Evolutionary conservation across 2,113 vertebrate genomes (phyloP).

Genomic region (Lamprologus ornatipinnis): DNA sequence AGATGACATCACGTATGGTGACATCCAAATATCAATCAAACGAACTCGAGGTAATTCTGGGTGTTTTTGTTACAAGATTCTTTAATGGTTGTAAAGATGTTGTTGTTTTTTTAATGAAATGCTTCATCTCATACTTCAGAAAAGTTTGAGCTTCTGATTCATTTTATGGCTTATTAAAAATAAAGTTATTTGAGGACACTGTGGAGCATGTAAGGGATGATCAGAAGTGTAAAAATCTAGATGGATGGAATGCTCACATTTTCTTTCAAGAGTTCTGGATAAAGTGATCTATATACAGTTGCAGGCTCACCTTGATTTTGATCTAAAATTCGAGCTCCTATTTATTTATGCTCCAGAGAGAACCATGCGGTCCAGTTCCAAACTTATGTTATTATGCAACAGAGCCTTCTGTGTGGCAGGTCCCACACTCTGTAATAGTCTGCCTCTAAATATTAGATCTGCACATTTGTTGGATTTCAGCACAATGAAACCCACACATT

Average conservation of each 20-base stretch:
- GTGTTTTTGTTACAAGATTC: accelerated
- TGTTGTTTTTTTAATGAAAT: background rate
- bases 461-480: background rate
- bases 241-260: accelerated
- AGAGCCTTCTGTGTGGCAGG: background rate
- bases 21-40: background rate
- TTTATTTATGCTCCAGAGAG: background rate
- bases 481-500: accelerated
- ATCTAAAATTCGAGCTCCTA: accelerated
- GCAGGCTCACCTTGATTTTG: accelerated
- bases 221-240: accelerated
- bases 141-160: accelerated
- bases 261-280: accelerated
- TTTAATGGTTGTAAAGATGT: accelerated
- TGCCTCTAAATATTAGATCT: background rate
- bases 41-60: background rate
- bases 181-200: background rate
- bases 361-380: accelerated
- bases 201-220: background rate
- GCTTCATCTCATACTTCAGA: background rate
- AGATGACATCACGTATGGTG: accelerated
- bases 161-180: accelerated
- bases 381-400: accelerated
- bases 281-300: background rate
- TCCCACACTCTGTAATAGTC: accelerated